Base-by-base conservation (phyloP, 2,113 vertebrate genomes). In the Clarias magur region DNA sequence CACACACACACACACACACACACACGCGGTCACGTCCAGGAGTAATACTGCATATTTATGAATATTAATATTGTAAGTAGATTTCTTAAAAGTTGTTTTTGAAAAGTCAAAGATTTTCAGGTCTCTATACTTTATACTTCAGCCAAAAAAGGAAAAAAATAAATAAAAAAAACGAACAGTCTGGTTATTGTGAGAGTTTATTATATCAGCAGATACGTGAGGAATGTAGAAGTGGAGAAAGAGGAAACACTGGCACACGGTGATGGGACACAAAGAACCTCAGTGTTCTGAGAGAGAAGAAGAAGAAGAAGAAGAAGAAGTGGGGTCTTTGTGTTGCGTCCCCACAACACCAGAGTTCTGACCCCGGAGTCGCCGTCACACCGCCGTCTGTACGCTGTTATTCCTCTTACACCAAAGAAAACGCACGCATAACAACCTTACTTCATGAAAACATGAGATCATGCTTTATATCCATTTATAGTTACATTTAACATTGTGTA, bases 221-320 rank as follows among this genome's bases (percentile, higher is more conserved):
- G 93, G 92, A 94, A 95, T 94, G 93, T 84, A 87, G 91, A 87
- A 62, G 87, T 92, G 91, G 92, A 93, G 92, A 93, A 93, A 93
- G 93, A 93, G 57, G 88, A 76, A 92, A 90, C 79, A 68, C 88
- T 89, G 91, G 90, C 89, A 91, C 89, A 87, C 73, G 84, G 87
- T n/a, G 88, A 80, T 83, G 87, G 57, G 87, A 89, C 89, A 94
- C 92, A 93, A 92, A 92, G 93, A 91, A 90, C 89, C 90, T 88
- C 90, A 91, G 92, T 93, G 92, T 94, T 93, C 89, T 67, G 80
- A 63, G 30, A 86, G 79, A 17, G 82, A 23, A 53, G 72, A 0
- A 48, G 79, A 70, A 19, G 34, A 38, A 89, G 67, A 59, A 42
- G 67, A 86, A 21, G 72, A 85, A 67, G 79, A 53, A 23, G 48